Conservation (phyloP, 1,140 invertebrate genomes). For the Pygmarrhopalites habei region DNA sequence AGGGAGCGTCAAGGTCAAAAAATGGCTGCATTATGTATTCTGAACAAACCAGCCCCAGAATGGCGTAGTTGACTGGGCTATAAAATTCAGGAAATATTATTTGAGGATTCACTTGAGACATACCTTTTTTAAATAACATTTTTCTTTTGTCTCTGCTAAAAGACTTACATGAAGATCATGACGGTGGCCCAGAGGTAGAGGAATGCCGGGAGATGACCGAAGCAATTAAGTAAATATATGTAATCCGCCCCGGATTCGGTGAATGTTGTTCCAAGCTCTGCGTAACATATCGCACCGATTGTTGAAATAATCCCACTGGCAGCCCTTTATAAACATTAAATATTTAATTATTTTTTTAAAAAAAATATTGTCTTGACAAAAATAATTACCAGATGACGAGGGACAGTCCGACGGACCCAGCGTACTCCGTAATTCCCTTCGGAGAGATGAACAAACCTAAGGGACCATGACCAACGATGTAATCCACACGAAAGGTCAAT, state of each 20-base stretch:
- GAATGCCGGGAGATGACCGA: constrained; percentile 87
- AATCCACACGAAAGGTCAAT: background rate
- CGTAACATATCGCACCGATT: constrained; percentile 60
- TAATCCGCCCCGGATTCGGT: constrained; percentile 97
- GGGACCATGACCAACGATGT: background rate
- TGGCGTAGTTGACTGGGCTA: constrained; percentile 87
- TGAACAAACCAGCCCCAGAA: constrained; percentile 91
- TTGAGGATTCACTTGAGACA: background rate
- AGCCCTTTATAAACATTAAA: too few species aligned
- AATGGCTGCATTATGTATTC: constrained; percentile 89
- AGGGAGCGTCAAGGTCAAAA: constrained; percentile 51
- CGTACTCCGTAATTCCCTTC: constrained; percentile 49
- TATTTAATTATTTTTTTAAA: too few species aligned
- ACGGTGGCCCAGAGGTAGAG: constrained; percentile 91
- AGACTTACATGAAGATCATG: constrained; percentile 62
- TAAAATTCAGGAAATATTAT: background rate
- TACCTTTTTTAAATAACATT: background rate
- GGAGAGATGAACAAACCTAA: constrained; percentile 54
- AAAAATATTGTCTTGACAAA: too few species aligned
- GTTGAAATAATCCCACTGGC: constrained; percentile 49
- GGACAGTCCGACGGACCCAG: constrained; percentile 50
- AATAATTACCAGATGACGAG: constrained; percentile 53
- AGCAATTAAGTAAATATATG: constrained; percentile 84
- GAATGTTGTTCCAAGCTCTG: constrained; percentile 89
- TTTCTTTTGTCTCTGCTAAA: background rate